These are phyloP conservation scores for Pogonomyrmex barbatus DNA, from an alignment of 1,140 invertebrate species.

Conservation along the genomic window DNA sequence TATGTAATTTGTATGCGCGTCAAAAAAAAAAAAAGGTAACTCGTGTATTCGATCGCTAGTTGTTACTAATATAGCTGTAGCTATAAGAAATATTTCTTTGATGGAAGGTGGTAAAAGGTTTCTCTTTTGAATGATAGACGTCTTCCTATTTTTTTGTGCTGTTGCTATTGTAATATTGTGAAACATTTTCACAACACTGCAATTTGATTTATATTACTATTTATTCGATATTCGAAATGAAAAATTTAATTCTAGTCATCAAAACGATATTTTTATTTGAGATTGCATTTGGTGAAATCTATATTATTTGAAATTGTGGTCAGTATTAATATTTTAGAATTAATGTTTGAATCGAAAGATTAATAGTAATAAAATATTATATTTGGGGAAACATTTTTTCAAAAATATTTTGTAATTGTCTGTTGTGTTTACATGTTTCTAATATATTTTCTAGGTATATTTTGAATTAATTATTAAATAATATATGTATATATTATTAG, in stretches of 20 bases:
- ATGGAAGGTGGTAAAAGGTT: slow-evolving; percentile 60
- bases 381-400: slow-evolving; percentile 8
- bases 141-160: neutral
- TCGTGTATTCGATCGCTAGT: slow-evolving; percentile 80
- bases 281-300: neutral
- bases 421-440: slow-evolving; percentile 13
- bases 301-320: slow-evolving; percentile 16
- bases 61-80: slow-evolving; percentile 68
- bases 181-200: neutral
- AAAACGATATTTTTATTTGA: neutral
- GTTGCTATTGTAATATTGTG: too few species aligned
- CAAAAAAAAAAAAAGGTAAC: slow-evolving; percentile 60
- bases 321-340: slow-evolving; percentile 40
- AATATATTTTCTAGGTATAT: slow-evolving; percentile 34
- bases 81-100: slow-evolving; percentile 50
- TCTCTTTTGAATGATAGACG: slow-evolving; percentile 62
- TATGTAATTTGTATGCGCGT: slow-evolving; percentile 63
- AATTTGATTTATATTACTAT: slow-evolving; percentile 40
- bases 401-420: slow-evolving; percentile 5
- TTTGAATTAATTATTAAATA: neutral
- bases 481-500: neutral
- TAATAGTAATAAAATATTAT: slow-evolving; percentile 24
- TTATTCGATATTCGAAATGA: slow-evolving; percentile 18
- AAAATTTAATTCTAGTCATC: slow-evolving; percentile 51
- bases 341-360: slow-evolving; percentile 26